Evolutionary conservation across 2,888 invertebrate species (phyloP).

Genomic region (Eristalinus aeneus): DNA sequence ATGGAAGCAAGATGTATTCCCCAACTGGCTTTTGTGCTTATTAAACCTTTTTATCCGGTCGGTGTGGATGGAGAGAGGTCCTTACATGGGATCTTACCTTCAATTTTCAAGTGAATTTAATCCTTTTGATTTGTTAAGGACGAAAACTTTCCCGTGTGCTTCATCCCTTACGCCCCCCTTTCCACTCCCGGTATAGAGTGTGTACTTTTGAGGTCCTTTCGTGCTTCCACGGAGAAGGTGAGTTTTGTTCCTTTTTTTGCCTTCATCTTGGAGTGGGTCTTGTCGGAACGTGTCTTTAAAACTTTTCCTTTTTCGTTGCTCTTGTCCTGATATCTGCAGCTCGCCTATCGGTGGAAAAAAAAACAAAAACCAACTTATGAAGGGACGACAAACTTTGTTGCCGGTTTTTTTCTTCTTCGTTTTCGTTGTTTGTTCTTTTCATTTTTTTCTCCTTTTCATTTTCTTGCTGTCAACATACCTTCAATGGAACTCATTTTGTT

Average conservation of each 20-base stretch:
- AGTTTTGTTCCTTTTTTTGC: neutral
- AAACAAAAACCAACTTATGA: neutral
- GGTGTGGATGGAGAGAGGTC: neutral
- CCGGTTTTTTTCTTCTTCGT: conserved; percentile 6
- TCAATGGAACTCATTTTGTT: conserved; percentile 33
- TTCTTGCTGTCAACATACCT: conserved; percentile 40
- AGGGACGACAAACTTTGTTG: conserved; percentile 24
- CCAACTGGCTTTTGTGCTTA: conserved; percentile 39
- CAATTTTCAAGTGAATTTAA: conserved; percentile 55
- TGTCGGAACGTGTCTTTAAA: conserved; percentile 20
- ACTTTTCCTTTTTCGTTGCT: neutral
- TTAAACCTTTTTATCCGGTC: conserved; percentile 20
- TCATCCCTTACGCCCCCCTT: neutral
- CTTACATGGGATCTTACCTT: conserved; percentile 42
- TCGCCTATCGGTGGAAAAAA: neutral
- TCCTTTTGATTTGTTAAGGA: conserved; percentile 52
- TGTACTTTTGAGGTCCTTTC: conserved; percentile 13
- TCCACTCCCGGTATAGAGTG: conserved; percentile 1
- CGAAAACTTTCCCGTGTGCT: conserved; percentile 29
- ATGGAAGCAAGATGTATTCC: conserved; percentile 27
- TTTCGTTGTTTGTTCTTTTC: neutral
- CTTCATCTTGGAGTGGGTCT: neutral
- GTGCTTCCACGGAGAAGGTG: neutral
- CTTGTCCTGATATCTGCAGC: neutral
- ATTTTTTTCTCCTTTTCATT: neutral